Evolutionary conservation across 2,797 vertebrate species (phyloP).

Genomic region (Sebastes hubbsi): DNA sequence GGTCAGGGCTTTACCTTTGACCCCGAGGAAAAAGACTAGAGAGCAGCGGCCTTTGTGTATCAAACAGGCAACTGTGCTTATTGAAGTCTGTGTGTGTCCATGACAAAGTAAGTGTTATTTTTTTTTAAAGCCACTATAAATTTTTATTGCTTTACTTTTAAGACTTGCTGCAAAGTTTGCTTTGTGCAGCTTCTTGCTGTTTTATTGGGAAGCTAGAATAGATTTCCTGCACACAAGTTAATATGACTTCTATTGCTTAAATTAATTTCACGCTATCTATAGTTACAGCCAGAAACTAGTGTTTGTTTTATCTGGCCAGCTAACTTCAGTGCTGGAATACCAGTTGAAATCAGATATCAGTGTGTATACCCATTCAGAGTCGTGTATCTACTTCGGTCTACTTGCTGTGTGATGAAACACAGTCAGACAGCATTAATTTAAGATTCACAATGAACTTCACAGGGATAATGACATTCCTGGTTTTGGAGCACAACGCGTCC

Average conservation of each 20-base stretch:
- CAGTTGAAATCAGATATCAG: conserved; percentile 13
- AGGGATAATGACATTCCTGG: neutral
- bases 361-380: neutral
- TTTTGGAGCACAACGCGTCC: neutral
- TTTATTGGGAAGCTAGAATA: neutral
- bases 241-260: conserved; percentile 6
- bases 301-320: conserved; percentile 37
- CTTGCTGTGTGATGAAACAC: conserved; percentile 4
- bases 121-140: neutral
- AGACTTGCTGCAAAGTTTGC: neutral
- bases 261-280: conserved; percentile 22
- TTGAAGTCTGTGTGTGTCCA: conserved; percentile 57
- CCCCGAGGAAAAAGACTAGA: conserved; percentile 61
- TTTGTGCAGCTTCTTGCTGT: neutral
- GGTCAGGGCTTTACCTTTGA: conserved; percentile 79
- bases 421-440: neutral
- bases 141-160: conserved; percentile 11
- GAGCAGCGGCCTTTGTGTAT: conserved; percentile 52
- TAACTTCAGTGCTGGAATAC: neutral
- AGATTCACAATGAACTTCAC: neutral
- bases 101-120: conserved; percentile 22
- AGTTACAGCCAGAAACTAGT: conserved; percentile 12
- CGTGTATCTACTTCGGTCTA: neutral
- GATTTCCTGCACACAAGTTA: neutral
- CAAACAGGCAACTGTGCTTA: conserved; percentile 39